Evolutionary conservation across 2,888 invertebrate species (phyloP).

Genomic region (Ichneumoninae sp.): DNA sequence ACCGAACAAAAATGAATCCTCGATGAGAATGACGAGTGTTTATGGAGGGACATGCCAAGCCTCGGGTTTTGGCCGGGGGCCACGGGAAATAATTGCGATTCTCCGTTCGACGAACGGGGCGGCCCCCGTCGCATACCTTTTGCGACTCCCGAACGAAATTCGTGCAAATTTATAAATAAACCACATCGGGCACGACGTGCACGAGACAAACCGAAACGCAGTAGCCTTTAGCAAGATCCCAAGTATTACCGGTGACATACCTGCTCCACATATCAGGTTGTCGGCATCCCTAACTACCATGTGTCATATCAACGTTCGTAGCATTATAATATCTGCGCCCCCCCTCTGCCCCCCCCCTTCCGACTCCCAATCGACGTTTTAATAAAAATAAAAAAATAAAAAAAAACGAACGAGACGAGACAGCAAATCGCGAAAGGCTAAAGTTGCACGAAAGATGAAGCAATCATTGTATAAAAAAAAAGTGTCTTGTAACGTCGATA

Average conservation of each 20-base stretch:
- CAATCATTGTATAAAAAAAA: slow-evolving; percentile 20
- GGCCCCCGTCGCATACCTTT: not conserved
- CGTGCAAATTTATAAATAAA: slow-evolving; percentile 60
- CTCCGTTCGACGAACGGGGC: slow-evolving; percentile 6
- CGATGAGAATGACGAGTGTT: not conserved
- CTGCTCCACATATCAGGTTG: slow-evolving; percentile 83
- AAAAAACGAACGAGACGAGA: not conserved
- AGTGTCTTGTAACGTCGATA: slow-evolving; percentile 29
- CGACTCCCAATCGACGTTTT: slow-evolving; percentile 12
- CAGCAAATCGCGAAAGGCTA: not conserved
- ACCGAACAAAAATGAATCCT: not conserved
- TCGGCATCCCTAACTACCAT: slow-evolving; percentile 79
- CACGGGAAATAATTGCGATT: slow-evolving; percentile 55
- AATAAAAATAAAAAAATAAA: no score
- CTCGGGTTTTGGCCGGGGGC: slow-evolving; percentile 48
- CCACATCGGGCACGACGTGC: slow-evolving; percentile 32
- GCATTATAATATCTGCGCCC: slow-evolving; percentile 66
- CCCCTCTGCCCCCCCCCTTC: not conserved
- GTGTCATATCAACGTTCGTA: slow-evolving; percentile 83
- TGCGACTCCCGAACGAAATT: not conserved
- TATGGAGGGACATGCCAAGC: not conserved
- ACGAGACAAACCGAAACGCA: slow-evolving; percentile 78
- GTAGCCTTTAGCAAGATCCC: slow-evolving; percentile 79
- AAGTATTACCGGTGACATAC: slow-evolving; percentile 83
- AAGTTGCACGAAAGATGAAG: not conserved